phyloP scores from a whole-genome alignment of 2,797 vertebrate species.

The Gobio occitaniae region DNA sequence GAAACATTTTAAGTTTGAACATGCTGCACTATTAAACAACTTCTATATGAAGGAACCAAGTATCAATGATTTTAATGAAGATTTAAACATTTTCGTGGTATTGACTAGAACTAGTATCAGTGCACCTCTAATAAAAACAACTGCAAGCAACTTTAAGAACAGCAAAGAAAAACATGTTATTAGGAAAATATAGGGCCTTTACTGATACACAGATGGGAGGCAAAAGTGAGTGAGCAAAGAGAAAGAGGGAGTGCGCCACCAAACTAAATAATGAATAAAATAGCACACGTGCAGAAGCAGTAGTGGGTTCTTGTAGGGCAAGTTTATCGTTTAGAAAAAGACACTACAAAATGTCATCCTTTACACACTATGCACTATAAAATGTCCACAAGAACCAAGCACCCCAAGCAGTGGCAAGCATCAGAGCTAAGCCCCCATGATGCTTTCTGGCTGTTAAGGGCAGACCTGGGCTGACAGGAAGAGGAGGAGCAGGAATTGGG shows the following conservation, averaged over 20 bases:
- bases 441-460: slow-evolving; percentile 79
- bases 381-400: slow-evolving; percentile 61
- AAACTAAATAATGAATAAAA: slow-evolving; percentile 40
- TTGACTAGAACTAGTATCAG: neutral
- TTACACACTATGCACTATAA: slow-evolving; percentile 28
- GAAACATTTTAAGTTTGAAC: too few relatives aligned
- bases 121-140: slow-evolving; percentile 59
- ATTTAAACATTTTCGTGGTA: neutral
- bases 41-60: neutral
- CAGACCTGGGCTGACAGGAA: slow-evolving; percentile 86
- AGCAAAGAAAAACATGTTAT: neutral
- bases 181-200: slow-evolving; percentile 15
- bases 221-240: slow-evolving; percentile 6
- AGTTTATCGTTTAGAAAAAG: neutral
- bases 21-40: neutral
- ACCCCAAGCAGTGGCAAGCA: slow-evolving; percentile 62
- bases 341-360: slow-evolving; percentile 3
- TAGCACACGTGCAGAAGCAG: slow-evolving; percentile 43
- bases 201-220: slow-evolving; percentile 6
- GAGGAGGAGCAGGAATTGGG: slow-evolving; percentile 76
- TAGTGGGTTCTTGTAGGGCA: slow-evolving; percentile 4
- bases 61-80: neutral
- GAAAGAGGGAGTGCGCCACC: slow-evolving; percentile 49
- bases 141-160: slow-evolving; percentile 61
- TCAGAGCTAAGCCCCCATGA: slow-evolving; percentile 74